These are phyloP conservation scores for Indicator maculatus DNA, from an alignment of 2,113 vertebrate species.

Conservation along the genomic window DNA sequence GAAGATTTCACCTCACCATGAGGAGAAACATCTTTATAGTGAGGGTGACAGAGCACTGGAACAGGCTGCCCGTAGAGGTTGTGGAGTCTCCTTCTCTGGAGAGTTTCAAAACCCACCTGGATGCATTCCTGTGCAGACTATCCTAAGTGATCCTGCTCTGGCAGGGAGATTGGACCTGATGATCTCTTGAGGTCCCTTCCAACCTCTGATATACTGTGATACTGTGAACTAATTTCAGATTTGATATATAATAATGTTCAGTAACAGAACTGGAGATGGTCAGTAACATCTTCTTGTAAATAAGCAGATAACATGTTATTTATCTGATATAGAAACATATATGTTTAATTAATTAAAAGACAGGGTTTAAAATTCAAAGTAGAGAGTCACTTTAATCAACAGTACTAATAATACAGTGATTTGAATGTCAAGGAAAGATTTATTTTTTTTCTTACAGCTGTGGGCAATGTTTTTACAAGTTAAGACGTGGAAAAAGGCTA, in stretches of 20 bases:
- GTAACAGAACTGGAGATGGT: background rate
- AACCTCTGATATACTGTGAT: too few species aligned
- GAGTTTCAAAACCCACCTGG: too few species aligned
- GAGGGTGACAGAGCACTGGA: too few species aligned
- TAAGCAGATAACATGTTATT: background rate
- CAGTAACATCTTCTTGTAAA: background rate
- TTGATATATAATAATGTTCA: background rate
- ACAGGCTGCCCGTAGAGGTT: too few species aligned
- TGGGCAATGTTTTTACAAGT: background rate
- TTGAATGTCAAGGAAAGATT: background rate
- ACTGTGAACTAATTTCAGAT: background rate
- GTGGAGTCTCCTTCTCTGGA: too few species aligned
- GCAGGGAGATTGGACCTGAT: too few species aligned
- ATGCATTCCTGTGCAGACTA: too few species aligned
- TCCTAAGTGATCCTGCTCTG: too few species aligned
- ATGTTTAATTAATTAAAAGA: background rate
- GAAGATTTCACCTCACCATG: too few species aligned
- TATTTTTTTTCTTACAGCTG: background rate
- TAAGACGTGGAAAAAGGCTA: background rate
- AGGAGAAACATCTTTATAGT: too few species aligned
- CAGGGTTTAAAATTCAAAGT: background rate
- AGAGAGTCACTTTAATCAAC: background rate
- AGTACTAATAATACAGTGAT: background rate
- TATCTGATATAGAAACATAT: background rate
- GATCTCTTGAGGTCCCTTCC: too few species aligned